Evolutionary conservation across 2,888 invertebrate species (phyloP), one percentile per base, ranked within the genome.

Genomic region (Notodonta ziczac): DNA sequence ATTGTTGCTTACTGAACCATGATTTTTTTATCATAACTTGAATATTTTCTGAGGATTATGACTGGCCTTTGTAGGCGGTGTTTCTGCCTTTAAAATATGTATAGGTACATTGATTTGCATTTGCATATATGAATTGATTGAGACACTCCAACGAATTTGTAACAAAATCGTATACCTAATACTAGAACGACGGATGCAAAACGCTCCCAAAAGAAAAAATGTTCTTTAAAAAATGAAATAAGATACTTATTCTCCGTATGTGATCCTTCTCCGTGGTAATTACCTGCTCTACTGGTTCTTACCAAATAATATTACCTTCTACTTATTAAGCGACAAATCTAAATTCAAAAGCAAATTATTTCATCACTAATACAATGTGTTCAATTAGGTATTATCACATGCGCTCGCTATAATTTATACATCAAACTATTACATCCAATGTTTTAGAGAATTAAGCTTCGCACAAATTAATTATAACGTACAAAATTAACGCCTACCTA

Each of bases 41-140:
- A 67, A 74, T 74, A 76, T 76, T 71, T 72, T 71, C 70, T 66
- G 57, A 62, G 65, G 65, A 63, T 73, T 67, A 70, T 73, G 66
- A 73, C 69, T 66, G 61, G 58, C 55, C 14, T 71, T 56, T 62
- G 57, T 63, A 62, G 64, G 65, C 53, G 62, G 60, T 62, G 54
- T 63, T 65, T 71, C 56, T 56, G 13, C 32, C 8, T 35, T n/a
- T 35, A 40, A 40, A n/a, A 14, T n/a, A 55, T 55, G 39, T 39
- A 50, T 50, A n/a, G n/a, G 16, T n/a, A 5, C 6, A 35, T 35
- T 44, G 12, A 44, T 46, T 46, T 46, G n/a, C n/a, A 44, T 46
- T 46, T 46, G n/a, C n/a, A 46, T 9, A 2, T 4, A n/a, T 7
- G 10, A 24, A 24, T 24, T 24, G 24, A 24, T 46, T 46, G 46